These are phyloP conservation scores for Carcinoscorpius rotundicauda DNA, from an alignment of 1,140 invertebrate genomes.

Conservation along the genomic window DNA sequence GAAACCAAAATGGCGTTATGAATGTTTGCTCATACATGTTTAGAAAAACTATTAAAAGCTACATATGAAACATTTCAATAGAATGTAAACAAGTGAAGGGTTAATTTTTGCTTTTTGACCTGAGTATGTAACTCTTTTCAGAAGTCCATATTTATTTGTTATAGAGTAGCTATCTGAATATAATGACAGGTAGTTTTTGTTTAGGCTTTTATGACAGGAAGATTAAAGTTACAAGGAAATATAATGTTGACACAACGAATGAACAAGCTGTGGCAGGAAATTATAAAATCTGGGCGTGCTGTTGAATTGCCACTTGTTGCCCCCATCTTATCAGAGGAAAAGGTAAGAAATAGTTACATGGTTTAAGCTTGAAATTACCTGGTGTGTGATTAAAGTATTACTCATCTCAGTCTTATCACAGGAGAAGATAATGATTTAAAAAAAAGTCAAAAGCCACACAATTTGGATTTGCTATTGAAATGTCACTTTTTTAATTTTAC, in stretches of 20 bases:
- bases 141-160: slow-evolving; percentile 5
- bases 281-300: slow-evolving; percentile 42
- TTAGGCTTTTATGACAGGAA: slow-evolving; percentile 76
- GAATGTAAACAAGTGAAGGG: too few relatives aligned
- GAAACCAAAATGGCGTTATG: too few relatives aligned
- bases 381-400: slow-evolving; percentile 4
- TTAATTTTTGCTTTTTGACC: too few relatives aligned
- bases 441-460: neutral
- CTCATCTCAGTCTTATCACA: slow-evolving; percentile 1
- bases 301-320: slow-evolving; percentile 24
- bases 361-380: slow-evolving; percentile 1
- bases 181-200: slow-evolving; percentile 11
- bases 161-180: slow-evolving; percentile 1
- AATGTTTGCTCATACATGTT: too few relatives aligned
- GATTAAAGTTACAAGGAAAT: slow-evolving; percentile 82
- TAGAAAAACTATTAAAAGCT: too few relatives aligned
- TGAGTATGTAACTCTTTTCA: slow-evolving; percentile 2
- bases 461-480: slow-evolving; percentile 1
- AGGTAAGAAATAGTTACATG: neutral
- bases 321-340: slow-evolving; percentile 22
- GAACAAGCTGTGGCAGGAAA: slow-evolving; percentile 38
- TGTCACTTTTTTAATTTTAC: neutral
- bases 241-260: slow-evolving; percentile 89
- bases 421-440: slow-evolving; percentile 1
- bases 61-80: too few relatives aligned